Conservation (phyloP, 2,113 vertebrate genomes). For the Todiramphus chloris region DNA sequence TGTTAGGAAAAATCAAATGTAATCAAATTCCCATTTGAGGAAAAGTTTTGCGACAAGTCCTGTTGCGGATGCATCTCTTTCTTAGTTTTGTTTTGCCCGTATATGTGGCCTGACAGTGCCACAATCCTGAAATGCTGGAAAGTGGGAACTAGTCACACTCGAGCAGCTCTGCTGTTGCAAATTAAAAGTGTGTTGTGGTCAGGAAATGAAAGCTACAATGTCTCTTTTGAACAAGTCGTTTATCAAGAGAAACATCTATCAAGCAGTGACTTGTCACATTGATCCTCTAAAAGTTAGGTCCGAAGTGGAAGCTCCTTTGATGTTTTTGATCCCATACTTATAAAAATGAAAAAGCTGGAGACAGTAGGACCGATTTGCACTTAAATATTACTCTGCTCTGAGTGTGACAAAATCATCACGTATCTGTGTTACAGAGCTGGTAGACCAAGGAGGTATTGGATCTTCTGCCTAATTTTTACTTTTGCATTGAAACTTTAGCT, state of each 20-base stretch:
- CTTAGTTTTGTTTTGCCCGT: slow-evolving; percentile 71
- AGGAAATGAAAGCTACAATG: slow-evolving; percentile 89
- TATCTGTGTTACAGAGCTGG: slow-evolving; percentile 28
- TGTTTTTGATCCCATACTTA: slow-evolving; percentile 82
- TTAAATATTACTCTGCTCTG: slow-evolving; percentile 36
- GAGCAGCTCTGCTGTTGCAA: slow-evolving; percentile 83
- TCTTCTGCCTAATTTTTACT: slow-evolving; percentile 21
- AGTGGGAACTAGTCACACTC: slow-evolving; percentile 77
- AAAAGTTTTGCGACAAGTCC: slow-evolving; percentile 45
- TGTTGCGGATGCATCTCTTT: slow-evolving; percentile 37
- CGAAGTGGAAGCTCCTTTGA: slow-evolving; percentile 78
- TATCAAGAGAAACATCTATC: slow-evolving; percentile 88
- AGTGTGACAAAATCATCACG: slow-evolving; percentile 45
- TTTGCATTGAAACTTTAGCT: not conserved
- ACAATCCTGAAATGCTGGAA: slow-evolving; percentile 71
- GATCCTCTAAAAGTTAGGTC: slow-evolving; percentile 82
- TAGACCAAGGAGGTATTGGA: not conserved
- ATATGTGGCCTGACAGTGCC: slow-evolving; percentile 71
- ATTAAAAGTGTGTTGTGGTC: slow-evolving; percentile 87
- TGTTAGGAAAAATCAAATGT: slow-evolving; percentile 43
- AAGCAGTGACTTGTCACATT: slow-evolving; percentile 83
- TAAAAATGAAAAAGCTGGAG: slow-evolving; percentile 72
- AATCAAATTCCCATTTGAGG: not conserved
- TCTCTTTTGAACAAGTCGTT: slow-evolving; percentile 87
- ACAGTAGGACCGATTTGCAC: slow-evolving; percentile 63